A percentile compares a stretch with the other conserved stretches of the same genome.
Conservation (phyloP, 2,888 invertebrate genomes). For the Byasa hedistus region DNA sequence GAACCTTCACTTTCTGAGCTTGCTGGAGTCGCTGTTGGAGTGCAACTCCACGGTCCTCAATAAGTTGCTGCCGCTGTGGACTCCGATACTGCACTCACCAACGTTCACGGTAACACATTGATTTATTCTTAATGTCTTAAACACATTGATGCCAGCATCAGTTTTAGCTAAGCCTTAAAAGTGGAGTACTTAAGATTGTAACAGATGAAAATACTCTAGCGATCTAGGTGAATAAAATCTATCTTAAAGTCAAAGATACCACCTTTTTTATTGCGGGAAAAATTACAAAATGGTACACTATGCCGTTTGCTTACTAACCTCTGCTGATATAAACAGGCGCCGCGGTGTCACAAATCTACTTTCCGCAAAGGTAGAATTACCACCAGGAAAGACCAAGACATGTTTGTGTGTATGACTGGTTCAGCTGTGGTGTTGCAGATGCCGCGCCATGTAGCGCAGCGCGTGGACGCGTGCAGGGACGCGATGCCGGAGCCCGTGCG, state of each 20-base stretch:
- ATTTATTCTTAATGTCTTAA: neutral
- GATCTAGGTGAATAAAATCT: too few species aligned
- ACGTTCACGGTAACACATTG: conserved; percentile 58
- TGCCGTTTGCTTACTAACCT: too few species aligned
- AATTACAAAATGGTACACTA: too few species aligned
- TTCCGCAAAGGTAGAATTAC: too few species aligned
- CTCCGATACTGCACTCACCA: conserved; percentile 96
- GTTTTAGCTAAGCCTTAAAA: too few species aligned
- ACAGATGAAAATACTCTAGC: too few species aligned
- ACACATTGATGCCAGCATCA: too few species aligned
- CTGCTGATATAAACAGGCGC: neutral
- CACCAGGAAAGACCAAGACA: too few species aligned
- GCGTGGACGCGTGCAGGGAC: conserved; percentile 89
- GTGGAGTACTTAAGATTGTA: too few species aligned
- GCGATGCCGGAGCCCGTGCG: conserved; percentile 81
- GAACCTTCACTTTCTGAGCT: conserved; percentile 96
- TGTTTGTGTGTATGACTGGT: too few species aligned
- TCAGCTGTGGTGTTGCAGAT: conserved; percentile 77
- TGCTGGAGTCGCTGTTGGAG: conserved; percentile 96
- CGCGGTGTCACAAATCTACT: neutral
- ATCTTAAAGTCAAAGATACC: too few species aligned
- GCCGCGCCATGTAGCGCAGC: conserved; percentile 91
- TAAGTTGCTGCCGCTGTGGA: conserved; percentile 97
- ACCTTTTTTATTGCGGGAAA: too few species aligned
- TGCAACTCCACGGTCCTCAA: conserved; percentile 95